Base-by-base conservation (phyloP, 2,888 invertebrate genomes). In the Athetis lepigone region DNA sequence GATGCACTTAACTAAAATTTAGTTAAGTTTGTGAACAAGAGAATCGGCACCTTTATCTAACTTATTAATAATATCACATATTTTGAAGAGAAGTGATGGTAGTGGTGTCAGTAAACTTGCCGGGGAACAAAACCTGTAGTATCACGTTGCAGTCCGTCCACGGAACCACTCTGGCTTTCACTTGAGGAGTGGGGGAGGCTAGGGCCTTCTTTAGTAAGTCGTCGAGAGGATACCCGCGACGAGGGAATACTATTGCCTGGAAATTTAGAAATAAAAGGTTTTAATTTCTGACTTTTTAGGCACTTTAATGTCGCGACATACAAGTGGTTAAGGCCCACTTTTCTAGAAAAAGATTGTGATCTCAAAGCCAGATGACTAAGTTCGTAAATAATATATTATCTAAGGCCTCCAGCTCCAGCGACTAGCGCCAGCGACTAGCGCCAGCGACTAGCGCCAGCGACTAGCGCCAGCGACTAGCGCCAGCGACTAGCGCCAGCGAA, bases 231-330 rank as follows among this genome's bases (percentile, higher is more conserved):
- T 85, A 94, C 1, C 92, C 92, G 5, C 86, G 84, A 0, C 94
- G 89, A 0, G 94, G 93, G 63, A 92, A 94, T 0, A 94, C 92
- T 50, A 71, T 89, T 0, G 88, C 87, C 94, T 95, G 90, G 0
- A 79, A 81, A 42, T 2, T 45, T 16, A 52, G 4, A 40, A 39
- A 43, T 56, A 40, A 29, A 25, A 6, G 21, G 50, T n/a, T 18
- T 23, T 18, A 16, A 19, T 33, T 33, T 1, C 5, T 9, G 27
- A 33, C 13, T 13, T 6, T 13, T 1, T 3, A 4, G 33, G 2
- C 13, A 33, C 33, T 13, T 33, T 2, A n/a, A n/a, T 13, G 13
- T 33, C 13, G 25, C 6, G 25, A 11, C 33, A 33, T 11, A n/a
- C n/a, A n/a, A n/a, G n/a, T n/a, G n/a, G n/a, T n/a, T n/a, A n/a